Conservation (phyloP, 2,797 vertebrate genomes). For the Eupleurogrammus muticus region DNA sequence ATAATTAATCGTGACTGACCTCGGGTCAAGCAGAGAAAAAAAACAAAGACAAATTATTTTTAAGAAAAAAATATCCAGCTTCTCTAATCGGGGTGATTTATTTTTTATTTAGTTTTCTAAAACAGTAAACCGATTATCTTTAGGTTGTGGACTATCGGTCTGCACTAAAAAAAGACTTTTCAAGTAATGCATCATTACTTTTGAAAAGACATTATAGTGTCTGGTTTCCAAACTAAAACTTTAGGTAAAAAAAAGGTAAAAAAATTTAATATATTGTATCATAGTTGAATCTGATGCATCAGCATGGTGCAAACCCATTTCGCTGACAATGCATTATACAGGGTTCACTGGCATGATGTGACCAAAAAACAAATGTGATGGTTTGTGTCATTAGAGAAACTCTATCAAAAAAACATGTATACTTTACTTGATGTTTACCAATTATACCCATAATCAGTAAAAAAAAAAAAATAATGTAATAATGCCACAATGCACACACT, state of each 20-base stretch:
- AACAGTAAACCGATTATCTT: too few relatives aligned
- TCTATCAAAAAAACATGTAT: not conserved
- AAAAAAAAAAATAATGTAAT: not conserved
- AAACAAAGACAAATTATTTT: too few relatives aligned
- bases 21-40: too few relatives aligned
- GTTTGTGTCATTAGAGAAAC: not conserved
- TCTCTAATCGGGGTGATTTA: too few relatives aligned
- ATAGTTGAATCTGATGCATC: not conserved
- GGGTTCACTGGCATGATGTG: not conserved
- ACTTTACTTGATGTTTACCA: not conserved
- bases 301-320: not conserved
- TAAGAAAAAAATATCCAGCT: too few relatives aligned
- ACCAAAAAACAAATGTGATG: slow-evolving; percentile 1
- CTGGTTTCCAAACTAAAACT: not conserved
- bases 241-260: not conserved
- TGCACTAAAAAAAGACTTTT: too few relatives aligned
- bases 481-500: not conserved
- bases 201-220: too few relatives aligned
- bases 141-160: too few relatives aligned
- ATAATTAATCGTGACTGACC: too few relatives aligned
- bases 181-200: too few relatives aligned
- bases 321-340: not conserved
- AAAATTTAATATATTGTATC: too few relatives aligned
- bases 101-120: too few relatives aligned
- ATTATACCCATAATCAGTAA: not conserved